Base-by-base conservation (phyloP, 2,797 vertebrate genomes). In the Notoglanidium macrostoma region DNA sequence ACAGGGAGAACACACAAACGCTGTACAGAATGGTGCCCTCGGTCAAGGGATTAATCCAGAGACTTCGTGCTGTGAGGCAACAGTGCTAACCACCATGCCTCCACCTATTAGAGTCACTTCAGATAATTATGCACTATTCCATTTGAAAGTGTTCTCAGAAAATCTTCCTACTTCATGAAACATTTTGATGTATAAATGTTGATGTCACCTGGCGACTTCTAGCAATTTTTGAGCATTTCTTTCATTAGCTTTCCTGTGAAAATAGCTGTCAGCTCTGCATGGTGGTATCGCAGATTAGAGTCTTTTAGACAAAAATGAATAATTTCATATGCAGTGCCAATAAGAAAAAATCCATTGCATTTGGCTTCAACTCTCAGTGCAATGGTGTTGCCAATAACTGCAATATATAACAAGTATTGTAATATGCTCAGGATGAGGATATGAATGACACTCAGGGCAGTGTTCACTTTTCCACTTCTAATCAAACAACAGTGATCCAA, bases 401-500 rank as follows among this genome's bases (percentile, higher is more conserved):
- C 83, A 73, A 14, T 57, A 17, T 29, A 67, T 65, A n/a, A 65
- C 1, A 11, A 0, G 2, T 63, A 63, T n/a, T 65, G n/a, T 29
- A 32, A 26, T 57, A 21, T 59, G 14, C 40, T 57, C 17, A 12
- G 0, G 32, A 14, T 77, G 84, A 76, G 51, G 46, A 77, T 6
- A 63, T 51, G 17, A 77, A 76, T 46, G 57, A n/a, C n/a, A 61
- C 17, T 29, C 26, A 61, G 57, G 29, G 35, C n/a, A 29, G 72
- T 49, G 72, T 17, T 76, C 12, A 44, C 3, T 74, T 26, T 74
- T 40, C 40, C n/a, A 55, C 35, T 32, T 57, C 35, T 74, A 26
- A 63, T 9, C 55, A 76, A 63, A 76, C 57, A 85, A 54, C 70
- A 61, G 70, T 85, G 55, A 76, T 72, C 72, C 55, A 61, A 4